Conservation (phyloP, 2,797 vertebrate species). For the Melanotaenia maccullochi region DNA sequence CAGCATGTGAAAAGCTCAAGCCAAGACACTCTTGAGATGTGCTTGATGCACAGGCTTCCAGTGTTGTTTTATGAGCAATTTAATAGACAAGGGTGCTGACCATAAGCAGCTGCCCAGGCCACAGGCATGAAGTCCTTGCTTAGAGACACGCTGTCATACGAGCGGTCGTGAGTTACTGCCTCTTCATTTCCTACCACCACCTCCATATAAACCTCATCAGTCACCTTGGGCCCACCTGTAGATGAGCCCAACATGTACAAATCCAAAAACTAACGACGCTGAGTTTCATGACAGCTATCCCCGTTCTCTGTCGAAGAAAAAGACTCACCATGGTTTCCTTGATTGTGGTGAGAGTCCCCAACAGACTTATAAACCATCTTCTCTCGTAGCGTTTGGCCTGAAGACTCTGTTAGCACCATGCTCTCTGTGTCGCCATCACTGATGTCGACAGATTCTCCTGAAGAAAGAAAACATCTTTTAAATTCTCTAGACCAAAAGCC, state of each 20-base stretch:
- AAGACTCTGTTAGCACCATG: slow-evolving; percentile 88
- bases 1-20: slow-evolving; percentile 22
- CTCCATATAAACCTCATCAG: slow-evolving; percentile 95
- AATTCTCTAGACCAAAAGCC: not conserved
- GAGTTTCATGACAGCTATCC: slow-evolving; percentile 37
- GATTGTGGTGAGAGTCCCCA: slow-evolving; percentile 92
- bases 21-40: slow-evolving; percentile 38
- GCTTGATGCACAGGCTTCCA: slow-evolving; percentile 59
- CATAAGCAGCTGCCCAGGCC: slow-evolving; percentile 93
- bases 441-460: slow-evolving; percentile 96
- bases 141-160: slow-evolving; percentile 89
- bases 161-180: slow-evolving; percentile 87
- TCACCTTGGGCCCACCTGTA: slow-evolving; percentile 90
- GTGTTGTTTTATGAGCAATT: slow-evolving; percentile 52
- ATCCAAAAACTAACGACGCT: slow-evolving; percentile 45
- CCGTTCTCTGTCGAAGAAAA: not conserved
- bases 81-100: slow-evolving; percentile 79
- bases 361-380: slow-evolving; percentile 99
- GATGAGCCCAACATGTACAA: slow-evolving; percentile 65
- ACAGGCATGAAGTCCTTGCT: slow-evolving; percentile 94
- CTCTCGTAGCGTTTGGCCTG: slow-evolving; percentile 91
- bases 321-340: slow-evolving; percentile 92
- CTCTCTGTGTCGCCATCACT: slow-evolving; percentile 93
- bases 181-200: slow-evolving; percentile 94
- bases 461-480: slow-evolving; percentile 30